A percentile compares a stretch with the other conserved stretches of the same genome.
These are phyloP conservation scores for Drosophila ezoana DNA, from an alignment of 2,888 invertebrate genomes.

Conservation along the genomic window DNA sequence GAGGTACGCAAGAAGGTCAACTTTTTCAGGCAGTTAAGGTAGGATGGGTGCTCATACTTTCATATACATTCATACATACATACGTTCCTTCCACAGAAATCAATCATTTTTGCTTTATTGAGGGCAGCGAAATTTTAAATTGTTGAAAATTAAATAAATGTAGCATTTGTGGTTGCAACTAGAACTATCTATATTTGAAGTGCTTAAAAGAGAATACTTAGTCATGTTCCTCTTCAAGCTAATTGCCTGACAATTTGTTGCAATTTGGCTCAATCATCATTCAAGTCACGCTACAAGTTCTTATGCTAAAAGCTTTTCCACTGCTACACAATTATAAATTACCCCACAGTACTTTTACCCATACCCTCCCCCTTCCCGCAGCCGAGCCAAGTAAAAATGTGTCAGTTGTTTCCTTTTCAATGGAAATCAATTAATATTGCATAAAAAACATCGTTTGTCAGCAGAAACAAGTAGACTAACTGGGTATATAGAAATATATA, in stretches of 20 bases:
- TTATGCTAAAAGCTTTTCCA: constrained; percentile 28
- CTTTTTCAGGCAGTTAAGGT: constrained; percentile 67
- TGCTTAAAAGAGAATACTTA: background rate
- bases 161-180: constrained; percentile 4
- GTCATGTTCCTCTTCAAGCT: constrained; percentile 16
- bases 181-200: background rate
- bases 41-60: background rate
- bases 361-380: background rate
- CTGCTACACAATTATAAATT: constrained; percentile 45
- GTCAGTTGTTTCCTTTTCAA: constrained; percentile 65
- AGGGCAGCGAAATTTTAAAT: constrained; percentile 13
- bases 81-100: constrained; percentile 42
- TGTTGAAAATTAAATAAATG: constrained; percentile 5
- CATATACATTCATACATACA: no score
- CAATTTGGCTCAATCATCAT: constrained; percentile 55
- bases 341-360: constrained; percentile 1
- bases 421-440: constrained; percentile 76
- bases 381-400: constrained; percentile 37
- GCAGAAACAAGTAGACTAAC: constrained; percentile 16
- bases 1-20: constrained; percentile 63
- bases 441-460: constrained; percentile 56
- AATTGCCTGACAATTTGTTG: constrained; percentile 59
- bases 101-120: constrained; percentile 64
- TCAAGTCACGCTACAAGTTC: constrained; percentile 34
- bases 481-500: background rate